Percentiles rank a stretch among this genome's conserved stretches.
Evolutionary conservation across 2,113 vertebrate species (phyloP).

Genomic region (Ia io): DNA sequence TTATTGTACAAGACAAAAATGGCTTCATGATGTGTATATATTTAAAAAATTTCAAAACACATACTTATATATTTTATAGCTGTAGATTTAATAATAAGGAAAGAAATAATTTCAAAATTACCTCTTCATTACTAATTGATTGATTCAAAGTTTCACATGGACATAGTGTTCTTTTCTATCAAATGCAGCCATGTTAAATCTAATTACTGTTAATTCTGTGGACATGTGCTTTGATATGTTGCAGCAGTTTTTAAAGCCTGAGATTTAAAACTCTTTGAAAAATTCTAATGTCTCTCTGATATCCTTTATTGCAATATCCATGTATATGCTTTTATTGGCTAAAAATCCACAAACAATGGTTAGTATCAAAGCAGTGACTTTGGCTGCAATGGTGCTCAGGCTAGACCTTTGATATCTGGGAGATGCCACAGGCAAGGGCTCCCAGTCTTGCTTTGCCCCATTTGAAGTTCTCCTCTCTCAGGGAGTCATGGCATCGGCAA

Average conservation of each 20-base stretch:
- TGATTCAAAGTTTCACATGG: background rate
- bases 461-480: background rate
- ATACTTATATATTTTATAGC: background rate
- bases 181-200: background rate
- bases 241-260: background rate
- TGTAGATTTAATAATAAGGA: background rate
- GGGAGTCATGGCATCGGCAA: background rate
- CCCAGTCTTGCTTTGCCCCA: background rate
- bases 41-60: slow-evolving; percentile 4
- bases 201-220: background rate
- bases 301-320: background rate
- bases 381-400: background rate
- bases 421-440: background rate
- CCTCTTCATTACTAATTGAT: background rate
- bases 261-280: background rate
- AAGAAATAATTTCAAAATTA: background rate
- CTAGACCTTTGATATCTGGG: background rate
- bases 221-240: background rate
- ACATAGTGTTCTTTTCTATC: background rate
- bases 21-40: background rate
- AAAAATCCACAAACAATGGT: background rate
- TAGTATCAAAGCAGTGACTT: background rate
- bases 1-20: background rate
- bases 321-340: background rate
- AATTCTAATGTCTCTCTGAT: background rate